These are phyloP conservation scores for Apamea monoglypha DNA, from an alignment of 2,888 invertebrate species.

Conservation along the genomic window DNA sequence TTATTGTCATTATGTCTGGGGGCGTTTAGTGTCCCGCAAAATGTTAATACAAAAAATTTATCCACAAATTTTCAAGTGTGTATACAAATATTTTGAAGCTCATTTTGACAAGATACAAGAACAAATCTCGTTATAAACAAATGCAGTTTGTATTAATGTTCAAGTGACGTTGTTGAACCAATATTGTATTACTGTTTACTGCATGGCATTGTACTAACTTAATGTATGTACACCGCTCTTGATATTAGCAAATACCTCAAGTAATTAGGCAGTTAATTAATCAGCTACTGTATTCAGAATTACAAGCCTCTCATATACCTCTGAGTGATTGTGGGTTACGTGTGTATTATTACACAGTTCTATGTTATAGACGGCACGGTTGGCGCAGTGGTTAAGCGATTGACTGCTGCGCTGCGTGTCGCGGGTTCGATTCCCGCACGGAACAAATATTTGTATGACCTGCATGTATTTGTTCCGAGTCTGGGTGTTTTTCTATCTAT, in stretches of 20 bases:
- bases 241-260: constrained; percentile 33
- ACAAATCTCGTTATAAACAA: not conserved
- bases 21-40: too few species aligned
- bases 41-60: not conserved
- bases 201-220: not conserved
- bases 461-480: too few species aligned
- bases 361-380: too few species aligned
- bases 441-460: too few species aligned
- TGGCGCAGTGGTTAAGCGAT: too few species aligned
- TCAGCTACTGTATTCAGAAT: constrained; percentile 3
- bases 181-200: not conserved
- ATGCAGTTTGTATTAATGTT: not conserved
- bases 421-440: too few species aligned
- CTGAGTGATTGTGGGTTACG: not conserved
- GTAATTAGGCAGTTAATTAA: constrained; percentile 39
- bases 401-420: too few species aligned
- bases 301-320: not conserved
- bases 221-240: constrained; percentile 10
- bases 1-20: too few species aligned
- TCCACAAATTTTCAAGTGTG: not conserved
- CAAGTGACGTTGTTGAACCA: constrained; percentile 5
- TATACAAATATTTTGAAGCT: not conserved
- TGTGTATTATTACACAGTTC: not conserved
- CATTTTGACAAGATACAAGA: not conserved
- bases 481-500: too few species aligned